Evolutionary conservation across 2,888 invertebrate species (phyloP).

Genomic region (Elysia crispata): DNA sequence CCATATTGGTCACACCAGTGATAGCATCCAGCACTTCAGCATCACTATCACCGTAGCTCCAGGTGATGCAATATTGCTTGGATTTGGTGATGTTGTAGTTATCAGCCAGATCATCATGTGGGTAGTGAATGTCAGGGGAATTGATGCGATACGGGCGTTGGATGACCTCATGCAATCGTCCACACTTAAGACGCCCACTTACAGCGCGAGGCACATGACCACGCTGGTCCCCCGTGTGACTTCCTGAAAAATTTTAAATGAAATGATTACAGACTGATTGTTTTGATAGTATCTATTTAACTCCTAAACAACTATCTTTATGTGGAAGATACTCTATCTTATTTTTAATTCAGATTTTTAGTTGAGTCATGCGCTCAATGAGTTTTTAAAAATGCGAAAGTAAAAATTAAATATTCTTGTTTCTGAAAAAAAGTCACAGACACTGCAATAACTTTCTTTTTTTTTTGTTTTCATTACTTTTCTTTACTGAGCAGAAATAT

Average conservation of each 20-base stretch:
- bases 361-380: too few relatives aligned
- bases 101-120: slow-evolving; percentile 52
- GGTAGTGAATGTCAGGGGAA: slow-evolving; percentile 55
- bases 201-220: slow-evolving; percentile 56
- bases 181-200: slow-evolving; percentile 53
- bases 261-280: too few relatives aligned
- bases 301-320: too few relatives aligned
- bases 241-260: slow-evolving; percentile 42
- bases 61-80: slow-evolving; percentile 57
- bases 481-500: too few relatives aligned
- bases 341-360: too few relatives aligned
- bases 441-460: too few relatives aligned
- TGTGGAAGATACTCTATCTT: too few relatives aligned
- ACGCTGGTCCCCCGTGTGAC: slow-evolving; percentile 55
- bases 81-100: slow-evolving; percentile 57
- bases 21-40: slow-evolving; percentile 57
- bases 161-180: slow-evolving; percentile 53
- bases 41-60: slow-evolving; percentile 55
- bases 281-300: too few relatives aligned
- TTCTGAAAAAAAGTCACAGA: too few relatives aligned
- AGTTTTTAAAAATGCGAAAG: too few relatives aligned
- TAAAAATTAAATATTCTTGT: too few relatives aligned
- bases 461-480: too few relatives aligned
- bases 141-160: slow-evolving; percentile 54
- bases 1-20: slow-evolving; percentile 54